Evolutionary conservation across 64 coral and sea anemone species (phyloP).

Genomic region (Trachythela sp.): DNA sequence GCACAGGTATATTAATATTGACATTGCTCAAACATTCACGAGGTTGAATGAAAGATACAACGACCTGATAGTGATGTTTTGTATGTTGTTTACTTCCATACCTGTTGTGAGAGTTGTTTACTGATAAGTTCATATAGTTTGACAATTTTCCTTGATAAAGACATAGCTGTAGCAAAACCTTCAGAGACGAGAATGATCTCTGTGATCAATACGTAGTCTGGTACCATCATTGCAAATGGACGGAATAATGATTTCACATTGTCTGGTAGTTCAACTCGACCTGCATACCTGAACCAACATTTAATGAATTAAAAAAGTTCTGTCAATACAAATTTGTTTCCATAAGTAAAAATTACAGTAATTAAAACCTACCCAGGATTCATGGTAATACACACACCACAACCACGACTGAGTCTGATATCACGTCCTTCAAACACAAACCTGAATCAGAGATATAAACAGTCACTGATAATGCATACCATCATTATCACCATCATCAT

Average conservation of each 20-base stretch:
- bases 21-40: no score
- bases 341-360: not conserved
- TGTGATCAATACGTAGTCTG: conserved; percentile 76
- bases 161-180: conserved; percentile 70
- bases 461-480: not conserved
- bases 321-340: not conserved
- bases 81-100: not conserved
- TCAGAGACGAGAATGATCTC: conserved; percentile 95
- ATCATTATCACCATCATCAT: no score
- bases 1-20: no score
- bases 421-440: conserved; percentile 98
- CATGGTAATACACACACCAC: conserved; percentile 98
- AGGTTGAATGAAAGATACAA: no score
- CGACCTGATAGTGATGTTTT: not conserved
- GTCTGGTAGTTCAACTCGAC: conserved; percentile 85
- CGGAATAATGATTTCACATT: conserved; percentile 93
- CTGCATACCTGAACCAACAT: conserved; percentile 58
- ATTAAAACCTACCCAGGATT: conserved; percentile 75
- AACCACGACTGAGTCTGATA: conserved; percentile 66
- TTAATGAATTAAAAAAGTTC: not conserved
- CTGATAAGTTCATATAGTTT: conserved; percentile 87
- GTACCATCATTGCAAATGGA: conserved; percentile 97
- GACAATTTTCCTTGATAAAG: conserved; percentile 81
- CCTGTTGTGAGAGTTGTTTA: conserved; percentile 97
- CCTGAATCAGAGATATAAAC: conserved; percentile 22